These are phyloP conservation scores for Argynnis bischoffii DNA, from an alignment of 2,888 invertebrate genomes.

Conservation along the genomic window DNA sequence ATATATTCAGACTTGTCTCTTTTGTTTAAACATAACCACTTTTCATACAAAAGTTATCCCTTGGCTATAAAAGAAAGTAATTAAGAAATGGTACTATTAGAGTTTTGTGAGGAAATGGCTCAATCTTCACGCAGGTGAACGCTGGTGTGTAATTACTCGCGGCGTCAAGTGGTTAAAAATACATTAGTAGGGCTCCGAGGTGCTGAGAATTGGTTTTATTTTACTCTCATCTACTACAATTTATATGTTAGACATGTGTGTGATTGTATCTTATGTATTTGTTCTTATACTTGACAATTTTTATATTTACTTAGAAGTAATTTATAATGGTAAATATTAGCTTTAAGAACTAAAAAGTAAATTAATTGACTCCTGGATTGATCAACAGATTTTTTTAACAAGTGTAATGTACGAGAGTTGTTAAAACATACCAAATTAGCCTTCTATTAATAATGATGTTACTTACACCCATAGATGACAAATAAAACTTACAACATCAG, in stretches of 20 bases:
- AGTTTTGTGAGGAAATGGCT: constrained; percentile 29
- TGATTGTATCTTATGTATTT: not conserved
- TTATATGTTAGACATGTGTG: not conserved
- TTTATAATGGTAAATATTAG: too few relatives aligned
- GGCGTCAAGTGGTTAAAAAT: constrained; percentile 62
- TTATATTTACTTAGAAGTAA: too few relatives aligned
- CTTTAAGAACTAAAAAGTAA: too few relatives aligned
- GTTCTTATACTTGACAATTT: too few relatives aligned
- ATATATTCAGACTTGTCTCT: not conserved
- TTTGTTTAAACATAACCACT: not conserved
- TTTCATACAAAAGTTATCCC: constrained; percentile 8
- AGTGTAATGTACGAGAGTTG: too few relatives aligned
- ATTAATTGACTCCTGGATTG: too few relatives aligned
- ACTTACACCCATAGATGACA: too few relatives aligned
- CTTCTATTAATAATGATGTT: too few relatives aligned
- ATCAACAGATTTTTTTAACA: too few relatives aligned
- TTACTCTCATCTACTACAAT: constrained; percentile 18
- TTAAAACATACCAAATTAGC: too few relatives aligned
- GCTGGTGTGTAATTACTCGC: constrained; percentile 39
- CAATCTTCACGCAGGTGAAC: constrained; percentile 32
- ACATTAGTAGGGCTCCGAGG: constrained; percentile 46
- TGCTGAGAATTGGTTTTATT: constrained; percentile 16
- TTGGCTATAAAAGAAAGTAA: constrained; percentile 15
- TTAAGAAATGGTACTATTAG: constrained; percentile 23
- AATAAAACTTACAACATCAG: too few relatives aligned